Base-by-base conservation (phyloP, 2,797 vertebrate genomes). In the Siniperca undulata region DNA sequence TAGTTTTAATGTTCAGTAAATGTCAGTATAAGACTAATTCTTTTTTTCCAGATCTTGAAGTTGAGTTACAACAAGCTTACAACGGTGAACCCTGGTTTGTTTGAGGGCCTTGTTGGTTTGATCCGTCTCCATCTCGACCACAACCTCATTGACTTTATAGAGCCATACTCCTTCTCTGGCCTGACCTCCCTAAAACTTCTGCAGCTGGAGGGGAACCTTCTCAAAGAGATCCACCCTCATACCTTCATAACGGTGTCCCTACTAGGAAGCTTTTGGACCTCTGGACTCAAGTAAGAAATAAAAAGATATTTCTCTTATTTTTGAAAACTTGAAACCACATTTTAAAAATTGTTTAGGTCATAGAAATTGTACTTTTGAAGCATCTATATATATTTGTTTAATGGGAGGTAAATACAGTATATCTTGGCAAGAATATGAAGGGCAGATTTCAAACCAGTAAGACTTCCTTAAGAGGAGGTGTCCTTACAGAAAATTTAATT, bases 51-150 rank as follows among this genome's bases (percentile, higher is more conserved):
- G 96, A 95, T 96, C 70, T 76, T 97, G 85, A 97, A 97, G 90
- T 79, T 97, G 86, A 97, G 96, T 83, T 97, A 97, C 90, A 97
- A 97, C 93, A 97, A 96, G 92, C 83, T 97, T 64, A 95, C 90
- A 36, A 83, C 81, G 7, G 82, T 97, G 64, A 92, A 77, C 36
- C 78, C 91, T 5, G 87, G 90, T 42, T 81, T 95, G 71, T 96
- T 97, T 48, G 89, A 96, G 66, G 96, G 96, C 48, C 90, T 97
- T 27, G 87, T 71, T 11, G 67, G 91, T 77, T 90, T 97, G 71
- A 77, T 96, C 42, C 95, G 96, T 56, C 95, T 97, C 58, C 95
- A 97, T 77, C 88, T 97, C 85, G 96, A 97, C 87, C 96, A 96
- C 91, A 97, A 97, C 89, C 88, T 93, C 16, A 95, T 97, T 46